Base-by-base conservation (phyloP, 2,113 vertebrate species). In the Apistogramma diplotaenia region DNA sequence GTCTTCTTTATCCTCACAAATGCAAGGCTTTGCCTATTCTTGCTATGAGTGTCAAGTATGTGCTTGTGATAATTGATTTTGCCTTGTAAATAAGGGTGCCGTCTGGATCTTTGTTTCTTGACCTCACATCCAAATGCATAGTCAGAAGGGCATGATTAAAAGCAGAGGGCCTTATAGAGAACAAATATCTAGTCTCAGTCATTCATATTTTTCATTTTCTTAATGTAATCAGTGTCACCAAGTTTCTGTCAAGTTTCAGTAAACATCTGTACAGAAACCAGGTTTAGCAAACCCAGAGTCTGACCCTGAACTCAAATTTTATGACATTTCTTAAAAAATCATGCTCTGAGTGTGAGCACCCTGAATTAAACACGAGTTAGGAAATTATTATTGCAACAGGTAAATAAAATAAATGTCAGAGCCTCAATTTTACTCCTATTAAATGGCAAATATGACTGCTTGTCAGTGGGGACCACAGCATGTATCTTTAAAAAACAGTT, bases 41-140 rank as follows among this genome's bases (percentile, higher is more conserved):
- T 83, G 79, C 86, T 67, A 29, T 15, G 55, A 49, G 58, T 4
- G 61, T 81, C 81, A 86, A 79, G 81, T 84, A 78, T 57, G 35
- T 85, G 79, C 74, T 35, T 86, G 51, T 65, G 10, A 23, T 78
- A 81, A 87, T 71, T 58, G 54, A 65, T 61, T 71, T 72, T 58
- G 55, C 70, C 55, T 75, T 81, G 61, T 70, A 33, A 58, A 67
- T 19, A 12, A 73, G 16, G 10, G n/a, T n/a, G 33, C 54, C 53
- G 21, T 57, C 37, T 54, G 12, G 40, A 61, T 74, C 23, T 62
- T 16, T 65, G 6, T 55, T 12, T 61, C 21, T 43, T 16, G 56
- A 31, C 74, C 60, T 8, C 6, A 2, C 12, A n/a, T 78, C 9
- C 5, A 4, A n/a, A 71, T 8, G 21, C 29, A 33, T 21, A 19